phyloP scores from a whole-genome alignment of 2,888 invertebrate species.

The Allygus modestus region DNA sequence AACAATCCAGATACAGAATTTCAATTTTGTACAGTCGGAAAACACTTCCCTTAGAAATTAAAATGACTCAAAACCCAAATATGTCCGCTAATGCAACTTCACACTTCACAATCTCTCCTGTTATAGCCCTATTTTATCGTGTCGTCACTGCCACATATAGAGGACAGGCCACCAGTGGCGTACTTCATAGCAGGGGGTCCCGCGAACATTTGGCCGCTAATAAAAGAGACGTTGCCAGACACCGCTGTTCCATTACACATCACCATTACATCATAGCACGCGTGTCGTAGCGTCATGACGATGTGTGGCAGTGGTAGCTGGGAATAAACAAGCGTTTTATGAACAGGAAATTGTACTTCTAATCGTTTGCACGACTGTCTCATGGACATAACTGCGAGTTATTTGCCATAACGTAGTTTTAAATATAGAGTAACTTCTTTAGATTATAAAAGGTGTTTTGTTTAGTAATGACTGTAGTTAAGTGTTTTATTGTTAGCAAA shows the following conservation, averaged over 20 bases:
- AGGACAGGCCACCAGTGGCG: background rate
- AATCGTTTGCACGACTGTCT: too few species aligned
- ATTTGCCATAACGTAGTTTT: too few species aligned
- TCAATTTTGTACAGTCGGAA: too few species aligned
- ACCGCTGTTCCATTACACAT: background rate
- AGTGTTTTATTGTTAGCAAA: too few species aligned
- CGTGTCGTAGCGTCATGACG: too few species aligned
- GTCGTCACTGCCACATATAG: background rate
- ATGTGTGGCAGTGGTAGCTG: background rate
- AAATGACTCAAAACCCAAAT: background rate
- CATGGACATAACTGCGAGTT: too few species aligned
- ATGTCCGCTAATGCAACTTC: background rate
- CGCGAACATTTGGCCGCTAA: constrained; percentile 14
- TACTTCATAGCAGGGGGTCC: background rate
- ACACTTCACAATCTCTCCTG: background rate
- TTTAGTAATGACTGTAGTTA: too few species aligned
- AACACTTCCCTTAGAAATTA: background rate
- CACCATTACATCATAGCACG: background rate
- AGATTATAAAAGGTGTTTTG: too few species aligned
- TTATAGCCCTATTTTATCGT: background rate
- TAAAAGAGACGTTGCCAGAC: background rate
- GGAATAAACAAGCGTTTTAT: too few species aligned
- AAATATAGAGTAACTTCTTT: too few species aligned
- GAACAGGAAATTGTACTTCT: too few species aligned
- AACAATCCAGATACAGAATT: too few species aligned